Evolutionary conservation across 2,797 vertebrate genomes (phyloP).

Genomic region (Leuciscus waleckii): DNA sequence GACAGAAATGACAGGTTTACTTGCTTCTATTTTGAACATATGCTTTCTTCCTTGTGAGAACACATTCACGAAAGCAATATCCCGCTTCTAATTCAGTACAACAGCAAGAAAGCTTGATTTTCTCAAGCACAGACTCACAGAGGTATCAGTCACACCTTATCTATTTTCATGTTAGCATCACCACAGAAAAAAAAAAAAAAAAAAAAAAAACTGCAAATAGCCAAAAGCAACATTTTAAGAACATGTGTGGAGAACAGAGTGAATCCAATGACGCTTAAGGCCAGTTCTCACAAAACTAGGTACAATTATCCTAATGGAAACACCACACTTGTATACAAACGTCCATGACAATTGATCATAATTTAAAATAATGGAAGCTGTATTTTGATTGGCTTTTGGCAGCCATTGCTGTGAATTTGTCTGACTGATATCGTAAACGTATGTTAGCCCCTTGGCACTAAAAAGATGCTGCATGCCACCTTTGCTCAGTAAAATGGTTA

Average conservation of each 20-base stretch:
- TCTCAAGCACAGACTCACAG: conserved; percentile 25
- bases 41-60: conserved; percentile 34
- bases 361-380: neutral
- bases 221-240: conserved; percentile 1
- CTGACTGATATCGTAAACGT: neutral
- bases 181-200: neutral
- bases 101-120: conserved; percentile 68
- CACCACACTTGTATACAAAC: neutral
- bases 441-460: neutral
- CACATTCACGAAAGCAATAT: conserved; percentile 28
- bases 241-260: neutral
- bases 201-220: neutral
- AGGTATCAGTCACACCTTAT: conserved; percentile 15
- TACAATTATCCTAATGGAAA: neutral
- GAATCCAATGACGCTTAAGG: neutral
- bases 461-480: neutral
- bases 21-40: conserved; percentile 34
- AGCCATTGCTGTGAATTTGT: neutral
- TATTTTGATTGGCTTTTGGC: neutral
- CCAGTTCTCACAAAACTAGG: neutral
- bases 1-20: conserved; percentile 52
- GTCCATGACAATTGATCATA: neutral
- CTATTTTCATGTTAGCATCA: neutral
- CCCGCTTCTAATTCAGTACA: conserved; percentile 15
- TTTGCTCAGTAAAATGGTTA: neutral